Evolutionary conservation across 2,113 vertebrate genomes (phyloP).

Genomic region (Ginglymostoma cirratum): DNA sequence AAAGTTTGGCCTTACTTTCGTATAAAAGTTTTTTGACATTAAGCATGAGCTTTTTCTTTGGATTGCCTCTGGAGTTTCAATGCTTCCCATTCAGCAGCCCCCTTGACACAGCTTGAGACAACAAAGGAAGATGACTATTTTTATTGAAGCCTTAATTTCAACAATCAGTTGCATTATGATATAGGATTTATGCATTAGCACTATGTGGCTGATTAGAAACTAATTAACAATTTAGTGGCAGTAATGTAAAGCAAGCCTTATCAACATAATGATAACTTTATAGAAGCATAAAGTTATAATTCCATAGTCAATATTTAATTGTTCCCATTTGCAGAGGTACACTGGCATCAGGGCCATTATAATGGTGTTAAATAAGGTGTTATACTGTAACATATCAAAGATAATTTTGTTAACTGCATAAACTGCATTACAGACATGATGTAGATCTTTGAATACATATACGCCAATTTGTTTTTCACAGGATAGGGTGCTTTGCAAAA

Average conservation of each 20-base stretch:
- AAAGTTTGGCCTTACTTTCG: neutral
- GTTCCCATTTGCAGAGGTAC: neutral
- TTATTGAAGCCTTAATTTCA: neutral
- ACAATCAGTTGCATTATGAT: neutral
- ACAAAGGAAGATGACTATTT: neutral
- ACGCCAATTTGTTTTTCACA: constrained; percentile 27
- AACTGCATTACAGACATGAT: neutral
- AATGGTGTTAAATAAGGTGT: neutral
- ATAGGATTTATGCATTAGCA: neutral
- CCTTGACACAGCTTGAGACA: neutral
- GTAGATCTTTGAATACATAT: constrained; percentile 17
- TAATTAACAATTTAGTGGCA: neutral
- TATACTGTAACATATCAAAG: neutral
- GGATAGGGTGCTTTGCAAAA: neutral
- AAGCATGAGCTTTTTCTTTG: neutral
- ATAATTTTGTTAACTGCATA: neutral
- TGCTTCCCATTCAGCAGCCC: neutral
- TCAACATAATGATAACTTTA: neutral
- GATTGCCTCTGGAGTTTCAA: neutral
- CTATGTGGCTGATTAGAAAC: neutral
- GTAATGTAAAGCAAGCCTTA: neutral
- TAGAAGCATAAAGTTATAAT: neutral
- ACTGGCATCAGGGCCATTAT: neutral
- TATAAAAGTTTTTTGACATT: neutral
- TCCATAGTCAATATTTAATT: neutral